Percentiles rank a stretch among this genome's conserved stretches.
Conservation (phyloP, 2,888 invertebrate species). For the Nasonovia ribisnigri region DNA sequence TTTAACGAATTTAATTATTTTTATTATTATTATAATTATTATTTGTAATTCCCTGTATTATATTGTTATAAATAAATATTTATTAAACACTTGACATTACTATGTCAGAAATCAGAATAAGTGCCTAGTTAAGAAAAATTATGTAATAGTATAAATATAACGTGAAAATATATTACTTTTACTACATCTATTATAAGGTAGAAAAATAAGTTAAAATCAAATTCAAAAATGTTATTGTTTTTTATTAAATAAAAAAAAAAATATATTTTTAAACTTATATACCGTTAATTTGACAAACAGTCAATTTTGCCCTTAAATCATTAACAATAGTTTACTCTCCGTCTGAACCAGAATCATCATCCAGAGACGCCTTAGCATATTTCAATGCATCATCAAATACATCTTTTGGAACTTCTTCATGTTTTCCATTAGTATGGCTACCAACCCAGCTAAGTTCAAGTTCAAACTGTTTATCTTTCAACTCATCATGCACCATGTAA, state of each 20-base stretch:
- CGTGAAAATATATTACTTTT: neutral
- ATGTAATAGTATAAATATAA: neutral
- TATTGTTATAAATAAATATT: neutral
- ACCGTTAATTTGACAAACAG: constrained; percentile 42
- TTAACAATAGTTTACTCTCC: constrained; percentile 78
- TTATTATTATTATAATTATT: too few species aligned
- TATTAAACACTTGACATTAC: neutral
- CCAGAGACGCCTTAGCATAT: constrained; percentile 86
- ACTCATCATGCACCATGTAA: constrained; percentile 90
- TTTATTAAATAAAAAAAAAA: constrained; percentile 53
- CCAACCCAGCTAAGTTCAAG: constrained; percentile 96
- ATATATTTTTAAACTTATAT: constrained; percentile 13
- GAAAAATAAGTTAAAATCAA: neutral
- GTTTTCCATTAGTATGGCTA: constrained; percentile 82
- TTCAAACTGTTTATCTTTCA: constrained; percentile 96
- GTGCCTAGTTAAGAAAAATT: neutral
- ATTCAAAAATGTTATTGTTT: constrained; percentile 44
- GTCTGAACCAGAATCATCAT: constrained; percentile 88
- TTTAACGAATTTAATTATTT: too few species aligned
- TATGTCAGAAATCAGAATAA: neutral
- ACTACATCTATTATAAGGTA: neutral
- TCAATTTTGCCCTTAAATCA: constrained; percentile 28
- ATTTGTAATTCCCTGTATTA: neutral
- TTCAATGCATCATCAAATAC: constrained; percentile 87
- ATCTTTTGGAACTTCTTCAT: constrained; percentile 83